A percentile compares a stretch with the other conserved stretches of the same genome.
Evolutionary conservation across 2,113 vertebrate species (phyloP).

Genomic region (Poeciliopsis turrubarensis): DNA sequence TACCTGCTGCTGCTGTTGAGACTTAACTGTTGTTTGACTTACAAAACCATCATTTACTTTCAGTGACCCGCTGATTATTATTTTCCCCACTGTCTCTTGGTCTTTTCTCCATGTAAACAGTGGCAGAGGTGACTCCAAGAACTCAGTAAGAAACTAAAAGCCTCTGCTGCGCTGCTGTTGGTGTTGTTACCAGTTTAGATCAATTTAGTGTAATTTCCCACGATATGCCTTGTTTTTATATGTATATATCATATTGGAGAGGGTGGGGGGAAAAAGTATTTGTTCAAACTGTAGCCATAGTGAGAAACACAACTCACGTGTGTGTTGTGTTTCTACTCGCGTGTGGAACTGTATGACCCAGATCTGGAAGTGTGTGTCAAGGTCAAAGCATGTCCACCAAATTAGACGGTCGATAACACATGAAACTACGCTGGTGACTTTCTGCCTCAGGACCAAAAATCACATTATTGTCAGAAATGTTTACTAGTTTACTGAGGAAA

Average conservation of each 20-base stretch:
- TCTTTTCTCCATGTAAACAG: constrained; percentile 1
- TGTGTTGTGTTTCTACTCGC: not conserved
- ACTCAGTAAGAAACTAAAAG: not conserved
- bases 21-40: constrained; percentile 12
- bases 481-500: not conserved
- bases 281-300: not conserved
- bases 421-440: constrained; percentile 20
- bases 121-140: not conserved
- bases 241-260: not conserved
- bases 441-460: constrained; percentile 46
- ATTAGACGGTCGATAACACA: constrained; percentile 49
- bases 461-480: constrained; percentile 23
- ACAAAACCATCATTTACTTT: constrained; percentile 4
- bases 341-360: constrained; percentile 51
- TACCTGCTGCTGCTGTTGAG: constrained; percentile 1
- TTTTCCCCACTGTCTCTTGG: not conserved
- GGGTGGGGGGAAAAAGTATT: not conserved
- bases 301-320: not conserved
- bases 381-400: constrained; percentile 43
- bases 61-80: constrained; percentile 1
- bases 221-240: not conserved
- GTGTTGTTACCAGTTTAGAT: not conserved
- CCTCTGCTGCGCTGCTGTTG: not conserved
- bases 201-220: not conserved
- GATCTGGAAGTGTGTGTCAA: constrained; percentile 49